A percentile compares a stretch with the other conserved stretches of the same genome.
Conservation (phyloP, 2,888 invertebrate genomes). For the Imbricaverruca yamaguchii region DNA sequence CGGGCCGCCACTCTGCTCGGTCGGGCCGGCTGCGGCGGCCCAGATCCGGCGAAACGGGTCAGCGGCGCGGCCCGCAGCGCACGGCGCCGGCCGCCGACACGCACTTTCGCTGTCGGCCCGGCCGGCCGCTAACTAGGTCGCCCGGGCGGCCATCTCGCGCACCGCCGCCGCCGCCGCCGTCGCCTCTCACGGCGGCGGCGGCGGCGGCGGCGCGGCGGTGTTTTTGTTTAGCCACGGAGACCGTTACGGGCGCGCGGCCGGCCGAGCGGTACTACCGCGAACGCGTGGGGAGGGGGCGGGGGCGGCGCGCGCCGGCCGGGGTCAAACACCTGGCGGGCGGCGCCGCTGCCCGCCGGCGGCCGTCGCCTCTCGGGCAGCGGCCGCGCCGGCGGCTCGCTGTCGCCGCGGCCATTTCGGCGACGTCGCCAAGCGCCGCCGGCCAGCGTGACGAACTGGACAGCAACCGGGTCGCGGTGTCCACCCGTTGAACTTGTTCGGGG, state of each 20-base stretch:
- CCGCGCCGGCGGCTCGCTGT: neutral
- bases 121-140: slow-evolving; percentile 73
- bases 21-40: too few species aligned
- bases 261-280: neutral
- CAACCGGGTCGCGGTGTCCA: too few species aligned
- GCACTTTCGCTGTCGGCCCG: slow-evolving; percentile 45
- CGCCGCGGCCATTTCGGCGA: neutral
- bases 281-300: neutral
- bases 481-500: neutral
- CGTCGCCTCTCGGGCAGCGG: neutral
- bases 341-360: neutral
- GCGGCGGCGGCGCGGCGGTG: slow-evolving; percentile 40
- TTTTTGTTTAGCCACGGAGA: slow-evolving; percentile 25
- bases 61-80: neutral
- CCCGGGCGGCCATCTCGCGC: slow-evolving; percentile 48
- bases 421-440: too few species aligned
- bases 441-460: too few species aligned
- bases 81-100: slow-evolving; percentile 11
- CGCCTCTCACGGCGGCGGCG: slow-evolving; percentile 37
- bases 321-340: slow-evolving; percentile 1
- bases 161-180: slow-evolving; percentile 40
- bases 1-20: too few species aligned
- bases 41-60: too few species aligned
- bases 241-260: slow-evolving; percentile 36
- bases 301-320: neutral